Conservation (phyloP, 2,888 invertebrate species). For the Chirona hameri region DNA sequence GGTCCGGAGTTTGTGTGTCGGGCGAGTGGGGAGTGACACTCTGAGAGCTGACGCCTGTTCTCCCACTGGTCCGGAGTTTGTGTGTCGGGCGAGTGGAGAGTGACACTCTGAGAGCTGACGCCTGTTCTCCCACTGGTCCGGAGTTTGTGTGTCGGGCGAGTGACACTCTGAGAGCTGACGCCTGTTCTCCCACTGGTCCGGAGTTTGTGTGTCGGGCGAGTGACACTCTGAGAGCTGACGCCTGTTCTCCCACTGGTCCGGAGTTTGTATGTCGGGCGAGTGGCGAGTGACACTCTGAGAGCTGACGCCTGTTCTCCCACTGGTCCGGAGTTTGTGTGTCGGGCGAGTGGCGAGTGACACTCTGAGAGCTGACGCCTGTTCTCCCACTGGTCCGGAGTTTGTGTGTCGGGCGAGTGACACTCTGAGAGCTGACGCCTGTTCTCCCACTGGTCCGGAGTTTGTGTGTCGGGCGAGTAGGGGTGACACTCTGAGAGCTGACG, state of each 20-base stretch:
- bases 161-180: not conserved
- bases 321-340: not conserved
- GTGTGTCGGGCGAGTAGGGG: not conserved
- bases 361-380: not conserved
- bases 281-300: not conserved
- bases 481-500: not conserved
- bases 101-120: not conserved
- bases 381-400: not conserved
- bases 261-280: not conserved
- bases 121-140: not conserved
- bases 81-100: not conserved
- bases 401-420: not conserved
- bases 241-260: not conserved
- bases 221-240: not conserved
- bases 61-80: not conserved
- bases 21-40: not conserved
- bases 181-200: not conserved
- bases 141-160: not conserved
- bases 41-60: not conserved
- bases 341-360: not conserved
- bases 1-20: not conserved
- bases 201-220: not conserved
- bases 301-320: not conserved
- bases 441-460: not conserved
- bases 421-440: not conserved